These are phyloP conservation scores for Papilio glaucus DNA, from an alignment of 1,140 invertebrate species.

Conservation along the genomic window DNA sequence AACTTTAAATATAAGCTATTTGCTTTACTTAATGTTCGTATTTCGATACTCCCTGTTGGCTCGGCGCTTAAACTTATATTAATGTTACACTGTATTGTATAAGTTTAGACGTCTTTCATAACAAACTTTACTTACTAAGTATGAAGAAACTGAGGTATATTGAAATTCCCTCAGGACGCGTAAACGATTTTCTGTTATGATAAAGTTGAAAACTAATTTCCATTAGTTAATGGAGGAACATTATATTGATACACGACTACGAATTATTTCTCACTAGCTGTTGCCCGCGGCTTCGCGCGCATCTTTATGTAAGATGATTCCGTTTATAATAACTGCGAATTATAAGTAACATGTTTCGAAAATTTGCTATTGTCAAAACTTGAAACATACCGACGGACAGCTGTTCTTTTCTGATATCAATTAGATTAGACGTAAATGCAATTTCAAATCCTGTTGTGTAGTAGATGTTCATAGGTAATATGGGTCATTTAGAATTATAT, in stretches of 20 bases:
- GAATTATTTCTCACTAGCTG: no score
- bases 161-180: neutral
- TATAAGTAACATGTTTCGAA: no score
- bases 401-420: no score
- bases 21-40: neutral
- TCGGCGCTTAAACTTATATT: neutral
- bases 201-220: neutral
- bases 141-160: neutral
- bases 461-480: no score
- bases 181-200: slow-evolving; percentile 7
- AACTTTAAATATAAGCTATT: neutral
- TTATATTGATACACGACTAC: no score
- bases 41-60: neutral
- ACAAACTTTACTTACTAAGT: slow-evolving; percentile 3
- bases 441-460: no score
- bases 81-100: neutral
- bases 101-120: neutral
- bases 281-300: no score
- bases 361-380: neutral
- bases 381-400: no score
- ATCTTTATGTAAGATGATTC: no score
- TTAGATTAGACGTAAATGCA: no score
- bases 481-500: no score
- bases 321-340: no score
- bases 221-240: neutral